These are phyloP conservation scores for Saimiri boliviensis DNA, from an alignment of 2,113 vertebrate species.

Conservation along the genomic window DNA sequence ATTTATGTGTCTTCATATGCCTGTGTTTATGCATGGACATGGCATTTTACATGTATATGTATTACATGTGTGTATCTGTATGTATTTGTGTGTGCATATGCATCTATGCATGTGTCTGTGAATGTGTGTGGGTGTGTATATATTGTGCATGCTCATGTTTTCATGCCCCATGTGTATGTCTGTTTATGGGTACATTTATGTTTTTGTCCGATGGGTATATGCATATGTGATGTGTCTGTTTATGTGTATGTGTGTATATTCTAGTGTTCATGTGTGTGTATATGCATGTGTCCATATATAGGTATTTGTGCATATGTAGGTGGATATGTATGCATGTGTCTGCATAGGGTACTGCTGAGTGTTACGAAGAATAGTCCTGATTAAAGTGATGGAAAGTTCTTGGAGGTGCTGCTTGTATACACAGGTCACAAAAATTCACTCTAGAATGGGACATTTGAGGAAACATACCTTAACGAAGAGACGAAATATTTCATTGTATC, in stretches of 20 bases:
- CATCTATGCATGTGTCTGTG: neutral
- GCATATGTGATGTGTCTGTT: neutral
- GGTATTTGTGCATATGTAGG: neutral
- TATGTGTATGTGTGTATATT: neutral
- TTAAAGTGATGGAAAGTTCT: neutral
- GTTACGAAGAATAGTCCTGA: neutral
- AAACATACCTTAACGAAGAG: neutral
- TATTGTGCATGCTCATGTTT: neutral
- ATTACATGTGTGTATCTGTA: neutral
- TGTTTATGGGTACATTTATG: neutral
- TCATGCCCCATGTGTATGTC: neutral
- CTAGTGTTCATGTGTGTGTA: accelerated
- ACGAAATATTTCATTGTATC: neutral
- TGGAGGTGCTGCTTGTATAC: neutral
- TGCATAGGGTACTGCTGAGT: neutral
- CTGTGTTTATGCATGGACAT: neutral
- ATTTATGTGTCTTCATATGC: neutral
- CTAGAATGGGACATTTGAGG: neutral
- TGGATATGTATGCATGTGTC: neutral
- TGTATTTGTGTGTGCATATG: neutral
- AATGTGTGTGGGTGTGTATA: neutral
- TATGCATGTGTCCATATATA: neutral
- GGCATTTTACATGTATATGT: neutral
- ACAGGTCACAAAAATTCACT: neutral
- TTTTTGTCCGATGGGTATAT: neutral